Conservation (phyloP, 2,113 vertebrate genomes). For the Gracilinanus agilis region DNA sequence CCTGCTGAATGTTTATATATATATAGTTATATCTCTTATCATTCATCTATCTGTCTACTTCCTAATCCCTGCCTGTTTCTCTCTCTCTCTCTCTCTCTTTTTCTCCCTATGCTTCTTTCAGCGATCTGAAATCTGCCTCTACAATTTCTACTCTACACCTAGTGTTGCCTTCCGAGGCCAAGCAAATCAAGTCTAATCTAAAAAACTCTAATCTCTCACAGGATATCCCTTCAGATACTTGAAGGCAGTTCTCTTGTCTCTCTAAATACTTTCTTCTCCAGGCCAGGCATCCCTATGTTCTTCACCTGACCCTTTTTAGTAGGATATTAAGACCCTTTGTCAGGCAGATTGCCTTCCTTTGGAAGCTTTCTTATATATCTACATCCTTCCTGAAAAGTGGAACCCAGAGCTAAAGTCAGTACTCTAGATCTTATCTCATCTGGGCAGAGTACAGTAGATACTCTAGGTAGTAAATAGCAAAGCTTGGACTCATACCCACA, state of each 20-base stretch:
- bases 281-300: background rate
- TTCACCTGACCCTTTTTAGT: background rate
- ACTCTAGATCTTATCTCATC: background rate
- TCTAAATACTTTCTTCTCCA: background rate
- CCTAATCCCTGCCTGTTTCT: no score
- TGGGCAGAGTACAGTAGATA: background rate
- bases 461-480: no score
- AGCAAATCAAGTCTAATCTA: background rate
- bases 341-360: background rate
- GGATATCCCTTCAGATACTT: background rate
- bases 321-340: background rate
- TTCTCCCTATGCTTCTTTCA: no score
- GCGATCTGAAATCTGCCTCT: background rate
- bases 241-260: background rate
- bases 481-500: no score
- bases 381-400: background rate
- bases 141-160: background rate
- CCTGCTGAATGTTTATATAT: no score
- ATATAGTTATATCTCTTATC: no score
- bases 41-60: no score
- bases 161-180: background rate
- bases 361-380: no score
- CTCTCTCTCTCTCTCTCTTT: no score
- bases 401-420: background rate
- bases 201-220: background rate